Conservation (phyloP, 2,888 invertebrate species). For the Deilephila elpenor region DNA sequence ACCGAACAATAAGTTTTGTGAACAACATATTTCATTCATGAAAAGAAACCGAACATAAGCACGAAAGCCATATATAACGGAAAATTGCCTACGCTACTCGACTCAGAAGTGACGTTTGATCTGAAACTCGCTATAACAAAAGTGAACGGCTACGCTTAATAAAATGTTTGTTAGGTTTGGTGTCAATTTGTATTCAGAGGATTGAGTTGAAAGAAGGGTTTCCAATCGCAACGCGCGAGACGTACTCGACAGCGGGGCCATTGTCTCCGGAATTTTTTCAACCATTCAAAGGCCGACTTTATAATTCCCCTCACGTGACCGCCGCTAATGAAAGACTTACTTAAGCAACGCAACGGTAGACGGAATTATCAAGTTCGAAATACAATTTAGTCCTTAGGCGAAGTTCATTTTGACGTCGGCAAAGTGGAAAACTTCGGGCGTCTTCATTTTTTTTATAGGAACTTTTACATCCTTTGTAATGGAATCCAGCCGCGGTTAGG, state of each 20-base stretch:
- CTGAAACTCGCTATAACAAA: conserved; percentile 28
- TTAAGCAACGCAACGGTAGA: conserved; percentile 76
- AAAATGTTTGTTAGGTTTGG: conserved; percentile 49
- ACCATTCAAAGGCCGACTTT: conserved; percentile 64
- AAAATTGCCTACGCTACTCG: not conserved
- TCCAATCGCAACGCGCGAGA: conserved; percentile 44
- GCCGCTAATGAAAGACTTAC: conserved; percentile 82
- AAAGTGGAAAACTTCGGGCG: conserved; percentile 77
- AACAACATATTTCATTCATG: not conserved
- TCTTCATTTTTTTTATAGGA: conserved; percentile 66
- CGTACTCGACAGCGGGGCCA: conserved; percentile 40
- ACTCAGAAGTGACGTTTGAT: not conserved
- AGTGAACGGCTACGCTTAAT: conserved; percentile 52
- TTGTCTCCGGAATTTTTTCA: conserved; percentile 69
- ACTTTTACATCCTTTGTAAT: conserved; percentile 70
- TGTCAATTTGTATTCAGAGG: conserved; percentile 62
- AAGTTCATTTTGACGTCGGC: conserved; percentile 77
- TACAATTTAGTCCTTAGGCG: conserved; percentile 79
- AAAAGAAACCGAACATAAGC: not conserved
- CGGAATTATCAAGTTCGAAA: conserved; percentile 82
- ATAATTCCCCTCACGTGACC: conserved; percentile 78
- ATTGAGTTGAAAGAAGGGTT: conserved; percentile 54
- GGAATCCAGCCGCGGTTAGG: conserved; percentile 56
- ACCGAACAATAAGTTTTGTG: not conserved
- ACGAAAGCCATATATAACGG: not conserved